Base-by-base conservation (phyloP, 1,140 invertebrate genomes). In the Lordiphosa clarofinis region DNA sequence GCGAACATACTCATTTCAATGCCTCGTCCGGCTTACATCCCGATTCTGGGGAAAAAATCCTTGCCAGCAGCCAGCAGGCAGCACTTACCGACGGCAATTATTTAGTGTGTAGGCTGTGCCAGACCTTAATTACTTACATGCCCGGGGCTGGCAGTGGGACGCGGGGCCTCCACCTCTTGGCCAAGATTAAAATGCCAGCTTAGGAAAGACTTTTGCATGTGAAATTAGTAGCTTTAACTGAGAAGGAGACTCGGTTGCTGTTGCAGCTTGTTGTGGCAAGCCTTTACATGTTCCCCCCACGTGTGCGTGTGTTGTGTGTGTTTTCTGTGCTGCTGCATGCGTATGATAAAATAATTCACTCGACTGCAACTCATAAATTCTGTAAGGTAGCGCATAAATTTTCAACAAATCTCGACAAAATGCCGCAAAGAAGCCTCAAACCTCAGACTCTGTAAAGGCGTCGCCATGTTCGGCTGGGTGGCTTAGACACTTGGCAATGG, bases 291-390 rank as follows among this genome's bases (percentile, higher is more conserved):
- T 61, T 38, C 24, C 11, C 19, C 8, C 13, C n/a, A 10, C 43
- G 49, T 31, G 15, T 36, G 37, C 38, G 53, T 54, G 12, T 15
- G 19, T 44, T 74, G 48, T 68, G 39, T 46, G 56, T 53, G 58
- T 67, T 49, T 67, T 49, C 52, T 49, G 56, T 84, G 72, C 67
- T 82, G 73, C 78, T 82, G 78, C 78, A 86, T 84, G 79, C 79
- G 79, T 84, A 78, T 84, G 79, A 84, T 84, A 84, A 84, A 84
- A 84, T 84, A 84, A 84, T 84, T 84, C 79, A 84, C 79, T 84
- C 79, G 69, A 86, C 73, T 79, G 79, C 79, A 86, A 84, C 79
- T 84, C 79, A 84, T 84, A 84, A 84, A 84, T 84, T 84, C 79
- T 74, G 61, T 67, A 86, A 86, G 79, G 79, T 86, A 79, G 79